Base-by-base conservation (phyloP, 1,140 invertebrate species). In the Rhopalosiphum maidis region DNA sequence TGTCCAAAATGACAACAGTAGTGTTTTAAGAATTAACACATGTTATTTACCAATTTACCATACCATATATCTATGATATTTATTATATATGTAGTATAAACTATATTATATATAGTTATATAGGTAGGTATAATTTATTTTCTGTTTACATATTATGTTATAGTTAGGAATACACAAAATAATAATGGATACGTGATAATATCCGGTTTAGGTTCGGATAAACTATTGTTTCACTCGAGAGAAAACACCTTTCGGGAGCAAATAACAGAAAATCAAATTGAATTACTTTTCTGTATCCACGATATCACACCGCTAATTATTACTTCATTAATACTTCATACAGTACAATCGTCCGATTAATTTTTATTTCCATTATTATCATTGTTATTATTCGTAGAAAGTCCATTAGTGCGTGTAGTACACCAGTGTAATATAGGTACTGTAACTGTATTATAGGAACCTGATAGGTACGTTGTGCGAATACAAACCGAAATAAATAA, bases 281-380 rank as follows among this genome's bases (percentile, higher is more conserved):
- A 86, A 86, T 86, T 86, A 86, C 83, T 43, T 86, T 41, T 86
- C 83, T 30, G 43, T 51, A 51, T 51, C 18, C 83, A 86, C 83
- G 11, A 30, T 86, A 86, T 86, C 37, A 86, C 83, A 86, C 25
- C 3, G 83, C 11, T 86, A 86, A 86, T 86, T 43, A 86, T 86
- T 86, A 43, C 23, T 30, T 21, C 48, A 51, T 51, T 51, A 46
- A 86, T 86, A 48, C 41, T 43, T 86, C 85, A 25, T 46, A 15
- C 22, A 6, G 22, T 85, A 41, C 37, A 41, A 43, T 85, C 23
- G 83, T 85, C 85, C 0, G 30, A 86, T 86, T 48, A 9, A 18
- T 86, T 46, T 85, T 41, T 85, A 41, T 85, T 85, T 15, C 4
- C 41, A 83, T 85, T 37, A 25, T 22, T 23, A 41, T 37, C 21